Base-by-base conservation (phyloP, 2,113 vertebrate genomes). In the Proterorhinus semilunaris region DNA sequence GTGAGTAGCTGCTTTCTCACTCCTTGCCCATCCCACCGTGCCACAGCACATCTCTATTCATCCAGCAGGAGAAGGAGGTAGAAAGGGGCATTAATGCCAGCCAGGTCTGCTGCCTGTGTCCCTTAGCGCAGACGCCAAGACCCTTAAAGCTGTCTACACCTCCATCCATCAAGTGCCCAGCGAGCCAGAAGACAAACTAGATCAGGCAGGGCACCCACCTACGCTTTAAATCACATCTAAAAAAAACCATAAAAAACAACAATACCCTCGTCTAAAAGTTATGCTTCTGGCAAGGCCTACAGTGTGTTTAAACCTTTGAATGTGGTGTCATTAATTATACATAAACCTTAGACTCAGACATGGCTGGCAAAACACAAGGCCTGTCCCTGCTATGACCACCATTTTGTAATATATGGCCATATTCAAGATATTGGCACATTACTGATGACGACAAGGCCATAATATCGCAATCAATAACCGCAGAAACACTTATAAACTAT, bases 1-100 rank as follows among this genome's bases (percentile, higher is more conserved):
- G 78, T 65, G 45, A 42, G 66, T 68, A 81, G 65, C 77, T 69
- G 75, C 36, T 50, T 59, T 52, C 52, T 3, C 59, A 64, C 62
- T 71, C 74, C 63, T 49, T 75, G 83, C 84, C 88, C 86, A 85
- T 78, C 88, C 83, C 79, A 67, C 82, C 66, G 48, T 52, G 77
- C 68, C 72, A 62, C 72, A 72, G 65, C 72, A 69, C 76, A 67
- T 54, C 74, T 80, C 68, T 71, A 58, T 54, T 74, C 74, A 70
- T n/a, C 65, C 65, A 55, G 62, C 58, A 65, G 62, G 69, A 61
- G 46, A 21, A 6, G 50, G 50, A 46, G 64, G 65, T 48, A 57
- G 21, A 44, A 66, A 47, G 63, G 70, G 69, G 58, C 53, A 49
- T 75, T 66, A 44, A 72, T 74, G 77, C 73, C 58, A 72, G 67